Evolutionary conservation across 2,888 invertebrate genomes (phyloP), one percentile per base, ranked within the genome.

Genomic region (Caenorhabditis wallacei): DNA sequence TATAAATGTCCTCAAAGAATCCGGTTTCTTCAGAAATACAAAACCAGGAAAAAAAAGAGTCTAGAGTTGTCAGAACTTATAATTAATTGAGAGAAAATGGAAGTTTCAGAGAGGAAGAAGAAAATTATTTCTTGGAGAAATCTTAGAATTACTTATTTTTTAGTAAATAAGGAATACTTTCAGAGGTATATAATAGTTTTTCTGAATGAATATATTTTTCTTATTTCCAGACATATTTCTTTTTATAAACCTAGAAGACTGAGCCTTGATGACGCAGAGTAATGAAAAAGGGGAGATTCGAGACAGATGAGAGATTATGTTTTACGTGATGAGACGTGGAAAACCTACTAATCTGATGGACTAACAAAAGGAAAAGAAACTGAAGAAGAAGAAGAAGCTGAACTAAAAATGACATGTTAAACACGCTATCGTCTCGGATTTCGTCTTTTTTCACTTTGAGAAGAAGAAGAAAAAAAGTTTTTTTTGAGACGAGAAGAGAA

Each of bases 381-480:
- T 37, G 22, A 16, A 48, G 3, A 48, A 2, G 46, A 48, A 48
- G 46, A 48, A 48, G 13, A 22, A 66, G 24, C 22, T 40, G 24
- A 43, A 61, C 37, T 30, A 66, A 48, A n/a, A 66, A 11, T 8
- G 35, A 59, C 48, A 59, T 61, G 71, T 71, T 61, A 71, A 35
- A 61, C 70, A 71, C 24, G 71, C 37, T 59, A 61, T 63, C 30
- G 66, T 63, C 57, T 75, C 75, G 22, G 35, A 51, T 75, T 75
- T 75, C 75, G 43, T 72, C 30, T 37, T 30, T 35, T 43, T 51
- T 30, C 48, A 46, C 18, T 43, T 69, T 43, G 22, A 24, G 53
- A 26, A 22, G 53, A 24, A 54, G 24, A 24, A 11, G 22, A 24
- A 24, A 26, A 22, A 24, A 24, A 54, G 24, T 7, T 2, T 8